phyloP scores from a whole-genome alignment of 2,113 vertebrate genomes.

The Oreochromis aureus region DNA sequence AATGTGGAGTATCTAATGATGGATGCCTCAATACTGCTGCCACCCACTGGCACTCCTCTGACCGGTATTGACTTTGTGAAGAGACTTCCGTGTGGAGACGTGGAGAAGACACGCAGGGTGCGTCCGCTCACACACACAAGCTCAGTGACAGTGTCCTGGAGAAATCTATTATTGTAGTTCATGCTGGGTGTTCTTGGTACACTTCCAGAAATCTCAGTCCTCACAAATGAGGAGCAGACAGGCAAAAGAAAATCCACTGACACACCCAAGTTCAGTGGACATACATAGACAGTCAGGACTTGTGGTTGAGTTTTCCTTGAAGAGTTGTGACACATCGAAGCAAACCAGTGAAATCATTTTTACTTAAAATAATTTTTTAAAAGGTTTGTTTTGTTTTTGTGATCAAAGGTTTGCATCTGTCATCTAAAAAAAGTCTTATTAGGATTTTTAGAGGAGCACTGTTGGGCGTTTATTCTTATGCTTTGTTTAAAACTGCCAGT shows the following conservation, averaged over 20 bases:
- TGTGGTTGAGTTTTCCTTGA: not conserved
- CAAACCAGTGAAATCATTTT: not conserved
- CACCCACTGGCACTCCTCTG: conserved; percentile 92
- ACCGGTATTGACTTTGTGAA: conserved; percentile 98
- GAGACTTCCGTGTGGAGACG: conserved; percentile 90
- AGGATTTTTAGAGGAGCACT: not conserved
- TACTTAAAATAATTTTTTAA: not conserved
- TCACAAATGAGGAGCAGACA: not conserved
- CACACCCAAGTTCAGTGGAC: not conserved
- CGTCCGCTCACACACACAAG: conserved; percentile 9
- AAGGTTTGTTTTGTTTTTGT: not conserved
- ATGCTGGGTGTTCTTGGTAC: not conserved
- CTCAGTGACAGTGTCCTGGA: not conserved
- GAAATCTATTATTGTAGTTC: not conserved
- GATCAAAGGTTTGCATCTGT: not conserved
- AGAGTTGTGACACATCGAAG: not conserved
- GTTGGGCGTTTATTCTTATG: not conserved
- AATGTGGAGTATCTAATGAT: conserved; percentile 99
- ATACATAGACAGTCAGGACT: not conserved
- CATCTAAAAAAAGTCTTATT: not conserved
- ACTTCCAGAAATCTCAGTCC: not conserved
- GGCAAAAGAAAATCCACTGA: not conserved
- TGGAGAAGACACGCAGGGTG: conserved; percentile 93
- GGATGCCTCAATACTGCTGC: conserved; percentile 94
- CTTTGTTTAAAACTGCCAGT: not conserved